Evolutionary conservation across 2,888 invertebrate genomes (phyloP), one percentile per base, ranked within the genome.

Genomic region (Hirtodrosophila duncani): DNA sequence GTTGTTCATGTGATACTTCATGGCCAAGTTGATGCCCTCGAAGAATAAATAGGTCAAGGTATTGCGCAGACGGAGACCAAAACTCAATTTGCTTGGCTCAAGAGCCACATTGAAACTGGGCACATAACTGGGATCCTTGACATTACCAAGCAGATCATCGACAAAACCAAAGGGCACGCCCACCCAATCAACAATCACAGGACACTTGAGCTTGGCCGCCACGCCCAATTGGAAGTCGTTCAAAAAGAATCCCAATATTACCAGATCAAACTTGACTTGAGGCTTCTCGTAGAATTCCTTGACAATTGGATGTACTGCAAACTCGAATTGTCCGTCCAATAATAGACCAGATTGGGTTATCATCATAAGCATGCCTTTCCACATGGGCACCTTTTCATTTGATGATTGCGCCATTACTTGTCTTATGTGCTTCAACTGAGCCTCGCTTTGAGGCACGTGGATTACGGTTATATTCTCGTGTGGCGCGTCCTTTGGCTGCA

Each of bases 181-280:
- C 23, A 81, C 70, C 64, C 81, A 82, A 17, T 77, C 78, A 0
- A 84, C 2, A 4, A 86, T 59, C 0, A 77, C 37, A 1, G 87
- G 87, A 43, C 83, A 81, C 0, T 81, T 65, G 17, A 86, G 79
- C 29, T 86, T 85, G 1, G 71, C 80, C 0, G 79, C 84, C 10
- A 87, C 14, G 10, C 87, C 87, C 21, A 86, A 8, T 16, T 83
- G 70, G 11, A 77, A 82, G 2, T 85, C 84, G 33, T 84, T 86
- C 16, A 81, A 49, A 14, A 83, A 66, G 26, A 77, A 75, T 5
- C 85, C 87, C 13, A 83, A 18, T 2, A 86, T 51, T 2, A 86
- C 49, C 8, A 84, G 55, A 66, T 86, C 86, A 6, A 82, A 86
- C 11, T 72, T 65, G 3, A 41, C 31, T 9, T 49, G 38, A 0